phyloP scores from a whole-genome alignment of 1,140 invertebrate species.

The Drosophila persimilis region DNA sequence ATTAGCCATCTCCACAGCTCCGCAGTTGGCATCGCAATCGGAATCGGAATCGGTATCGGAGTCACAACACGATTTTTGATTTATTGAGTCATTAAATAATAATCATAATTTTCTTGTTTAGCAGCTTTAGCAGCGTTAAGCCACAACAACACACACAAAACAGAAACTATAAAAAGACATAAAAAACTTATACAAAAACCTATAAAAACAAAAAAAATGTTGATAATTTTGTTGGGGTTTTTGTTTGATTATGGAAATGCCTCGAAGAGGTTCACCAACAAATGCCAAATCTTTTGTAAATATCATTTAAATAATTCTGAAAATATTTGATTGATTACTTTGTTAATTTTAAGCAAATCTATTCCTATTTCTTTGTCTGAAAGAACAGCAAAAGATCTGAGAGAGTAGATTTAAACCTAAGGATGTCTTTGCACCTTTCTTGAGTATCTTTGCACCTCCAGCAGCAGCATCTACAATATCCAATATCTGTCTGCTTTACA shows the following conservation, averaged over 20 bases:
- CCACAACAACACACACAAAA: conserved; percentile 13
- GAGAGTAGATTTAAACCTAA: too few relatives aligned
- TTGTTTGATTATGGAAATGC: neutral
- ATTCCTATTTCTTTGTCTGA: neutral
- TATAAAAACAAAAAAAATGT: conserved; percentile 22
- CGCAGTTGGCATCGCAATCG: neutral
- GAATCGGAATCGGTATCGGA: conserved; percentile 38
- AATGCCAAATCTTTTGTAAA: conserved; percentile 37
- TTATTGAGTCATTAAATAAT: conserved; percentile 78
- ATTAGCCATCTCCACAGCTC: conserved; percentile 21
- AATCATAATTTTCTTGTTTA: conserved; percentile 70
- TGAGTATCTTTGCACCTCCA: too few relatives aligned
- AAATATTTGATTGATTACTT: conserved; percentile 34
- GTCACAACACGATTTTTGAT: conserved; percentile 53
- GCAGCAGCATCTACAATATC: too few relatives aligned
- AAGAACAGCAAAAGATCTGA: too few relatives aligned
- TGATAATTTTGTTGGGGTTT: neutral
- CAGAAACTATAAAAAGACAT: neutral
- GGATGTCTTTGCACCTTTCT: too few relatives aligned
- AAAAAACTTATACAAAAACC: conserved; percentile 26
- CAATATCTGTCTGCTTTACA: neutral
- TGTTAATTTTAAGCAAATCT: conserved; percentile 20
- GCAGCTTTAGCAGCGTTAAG: conserved; percentile 15
- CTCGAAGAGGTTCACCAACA: neutral
- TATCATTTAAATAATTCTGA: conserved; percentile 40